Evolutionary conservation across 2,888 invertebrate genomes (phyloP), one percentile per base, ranked within the genome.

Genomic region (Agrochola circellaris): DNA sequence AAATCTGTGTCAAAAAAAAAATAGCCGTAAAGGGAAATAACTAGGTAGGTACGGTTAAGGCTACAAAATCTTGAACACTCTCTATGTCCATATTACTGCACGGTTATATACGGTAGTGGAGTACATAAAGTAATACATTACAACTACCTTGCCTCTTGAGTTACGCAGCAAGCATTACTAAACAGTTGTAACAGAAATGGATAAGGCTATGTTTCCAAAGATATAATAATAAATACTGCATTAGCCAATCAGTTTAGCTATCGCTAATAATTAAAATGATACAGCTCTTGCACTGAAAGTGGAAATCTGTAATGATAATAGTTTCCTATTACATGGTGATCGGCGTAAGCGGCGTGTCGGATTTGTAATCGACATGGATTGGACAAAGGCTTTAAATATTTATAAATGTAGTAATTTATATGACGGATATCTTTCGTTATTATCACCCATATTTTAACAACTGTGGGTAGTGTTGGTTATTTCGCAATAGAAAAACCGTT

Each of bases 271-370:
- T 77, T 77, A 83, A 77, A 83, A 75, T 60, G 65, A 51, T 30
- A 69, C 75, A 69, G 54, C 38, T 65, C 54, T 77, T 67, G 69
- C 38, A 68, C 48, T 61, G 66, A 66, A 85, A 84, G 70, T 56
- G 73, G 70, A 77, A 80, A 82, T 78, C 71, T 51, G 56, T 58
- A 72, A 75, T 60, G 23, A 66, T 75, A 76, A 81, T 76, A 23
- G 68, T 68, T 78, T 77, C 75, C 75, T 85, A 82, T 82, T 84
- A 78, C 78, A 80, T 69, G 65, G 68, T 56, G 61, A 69, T 71
- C 30, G n/a, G 34, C n/a, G 65, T 64, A 71, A 87, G 48, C 30
- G 42, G 45, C 67, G 77, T 58, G 38, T 66, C 80, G 64, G 71
- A 82, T 84, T 80, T 58, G 34, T 86, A 79, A 84, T 82, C n/a